Percentiles rank a stretch among this genome's conserved stretches.
phyloP scores from a whole-genome alignment of 2,113 vertebrate genomes.

The Ceuthmochares aereus region DNA sequence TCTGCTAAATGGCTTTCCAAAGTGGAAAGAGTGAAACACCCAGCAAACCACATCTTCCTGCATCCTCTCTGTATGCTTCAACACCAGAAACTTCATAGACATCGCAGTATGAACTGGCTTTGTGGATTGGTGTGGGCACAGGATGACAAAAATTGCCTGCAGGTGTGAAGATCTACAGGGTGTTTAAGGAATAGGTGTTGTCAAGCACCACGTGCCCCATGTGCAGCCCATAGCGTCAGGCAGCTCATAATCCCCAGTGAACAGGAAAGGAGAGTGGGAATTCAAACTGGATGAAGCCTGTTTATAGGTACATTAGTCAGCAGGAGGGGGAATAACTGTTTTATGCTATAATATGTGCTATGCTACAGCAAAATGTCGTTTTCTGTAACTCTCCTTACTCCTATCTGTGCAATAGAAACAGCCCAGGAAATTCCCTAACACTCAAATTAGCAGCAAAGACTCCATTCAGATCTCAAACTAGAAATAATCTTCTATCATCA shows the following conservation, averaged over 20 bases:
- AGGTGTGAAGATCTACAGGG: rapidly evolving
- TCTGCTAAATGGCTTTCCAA: not conserved
- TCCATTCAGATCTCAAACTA: not conserved
- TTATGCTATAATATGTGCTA: not conserved
- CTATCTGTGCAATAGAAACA: not conserved
- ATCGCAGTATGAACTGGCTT: not conserved
- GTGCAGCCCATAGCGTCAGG: not conserved
- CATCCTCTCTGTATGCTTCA: not conserved
- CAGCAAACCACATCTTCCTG: not conserved
- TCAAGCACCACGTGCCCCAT: rapidly evolving
- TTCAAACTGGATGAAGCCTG: not conserved
- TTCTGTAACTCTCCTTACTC: not conserved
- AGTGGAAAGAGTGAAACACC: not conserved
- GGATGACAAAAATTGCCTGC: not conserved
- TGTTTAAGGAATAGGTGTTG: not conserved
- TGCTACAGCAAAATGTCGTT: not conserved
- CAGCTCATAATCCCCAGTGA: rapidly evolving
- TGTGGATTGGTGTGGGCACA: not conserved
- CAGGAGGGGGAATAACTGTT: not conserved
- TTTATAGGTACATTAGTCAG: not conserved
- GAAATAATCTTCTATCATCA: not conserved
- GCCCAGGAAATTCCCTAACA: not conserved
- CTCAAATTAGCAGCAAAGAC: not conserved
- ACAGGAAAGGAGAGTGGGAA: not conserved
- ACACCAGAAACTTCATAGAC: not conserved